Evolutionary conservation across 2,888 invertebrate species (phyloP), one percentile per base, ranked within the genome.

Genomic region (Melanargia galathea): DNA sequence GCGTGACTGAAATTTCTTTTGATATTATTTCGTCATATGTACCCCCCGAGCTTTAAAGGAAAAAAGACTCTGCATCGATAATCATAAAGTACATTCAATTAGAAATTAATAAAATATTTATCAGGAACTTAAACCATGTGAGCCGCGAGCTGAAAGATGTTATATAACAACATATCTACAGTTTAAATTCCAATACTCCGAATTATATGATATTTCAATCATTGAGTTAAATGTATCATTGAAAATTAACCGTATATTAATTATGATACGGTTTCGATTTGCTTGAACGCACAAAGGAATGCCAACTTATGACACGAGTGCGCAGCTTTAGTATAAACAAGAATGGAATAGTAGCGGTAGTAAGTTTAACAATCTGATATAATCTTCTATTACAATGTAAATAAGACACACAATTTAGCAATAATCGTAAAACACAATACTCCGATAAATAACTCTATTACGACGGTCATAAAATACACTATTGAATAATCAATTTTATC

Each of bases 1-100:
- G 86, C 87, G 86, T 86, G 87, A 87, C 84, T 84, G 78, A 81
- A 83, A 79, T 79, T 80, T 80, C 78, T 82, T 79, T 73, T 69
- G 69, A 75, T 77, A 71, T 61, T 74, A 72, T 80, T 82, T 82
- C 76, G 78, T 77, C 84, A 80, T 75, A 86, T 74, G 67, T 70
- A 69, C 77, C 76, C 67, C 67, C 56, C 38, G 35, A 60, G 52
- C 57, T 67, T 70, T 73, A 68, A 70, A 71, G 74, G 63, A 84
- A 84, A 82, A 74, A 75, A 74, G 73, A 86, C 86, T 79, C 73
- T 86, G 75, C 67, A 40, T 0, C 46, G 56, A 71, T 67, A 54
- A 59, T 16, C 62, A 75, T 81, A 86, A 79, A 86, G 87, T 73
- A 67, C 76, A 83, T 71, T 79, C 81, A 81, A 84, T 84, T 81